A percentile compares a stretch with the other conserved stretches of the same genome.
These are phyloP conservation scores for Hoplias malabaricus DNA, from an alignment of 2,113 vertebrate species.

Conservation along the genomic window DNA sequence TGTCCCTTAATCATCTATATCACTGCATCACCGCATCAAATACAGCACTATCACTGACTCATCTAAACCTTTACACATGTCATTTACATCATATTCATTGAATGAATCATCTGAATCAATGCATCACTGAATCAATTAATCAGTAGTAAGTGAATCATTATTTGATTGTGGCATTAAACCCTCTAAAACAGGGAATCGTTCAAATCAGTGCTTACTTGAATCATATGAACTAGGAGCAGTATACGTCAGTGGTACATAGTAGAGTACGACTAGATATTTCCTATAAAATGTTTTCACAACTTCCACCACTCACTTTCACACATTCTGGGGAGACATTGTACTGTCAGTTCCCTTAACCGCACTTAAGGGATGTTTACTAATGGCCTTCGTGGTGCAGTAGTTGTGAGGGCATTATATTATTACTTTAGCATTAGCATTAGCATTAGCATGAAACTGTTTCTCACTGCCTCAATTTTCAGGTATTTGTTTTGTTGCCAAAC, in stretches of 20 bases:
- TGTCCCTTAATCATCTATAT: too few species aligned
- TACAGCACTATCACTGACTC: too few species aligned
- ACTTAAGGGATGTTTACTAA: not conserved
- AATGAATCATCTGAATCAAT: not conserved
- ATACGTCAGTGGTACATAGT: too few species aligned
- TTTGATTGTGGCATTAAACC: not conserved
- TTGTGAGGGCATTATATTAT: not conserved
- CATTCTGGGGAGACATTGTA: not conserved
- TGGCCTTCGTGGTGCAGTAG: not conserved
- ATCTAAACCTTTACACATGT: not conserved
- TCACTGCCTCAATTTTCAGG: not conserved
- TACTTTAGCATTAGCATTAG: too few species aligned
- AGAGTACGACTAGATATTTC: too few species aligned
- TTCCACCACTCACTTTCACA: not conserved
- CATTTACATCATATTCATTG: too few species aligned
- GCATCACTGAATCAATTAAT: not conserved
- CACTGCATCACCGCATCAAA: too few species aligned
- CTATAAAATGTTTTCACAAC: too few species aligned
- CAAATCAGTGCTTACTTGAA: not conserved
- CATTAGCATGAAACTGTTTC: not conserved
- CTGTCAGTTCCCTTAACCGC: not conserved
- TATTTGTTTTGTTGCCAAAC: not conserved
- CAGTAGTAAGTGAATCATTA: not conserved
- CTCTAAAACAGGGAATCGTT: not conserved
- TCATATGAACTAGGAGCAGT: not conserved